A percentile compares a stretch with the other conserved stretches of the same genome.
Conservation (phyloP, 2,888 invertebrate genomes). For the Muscina levida region DNA sequence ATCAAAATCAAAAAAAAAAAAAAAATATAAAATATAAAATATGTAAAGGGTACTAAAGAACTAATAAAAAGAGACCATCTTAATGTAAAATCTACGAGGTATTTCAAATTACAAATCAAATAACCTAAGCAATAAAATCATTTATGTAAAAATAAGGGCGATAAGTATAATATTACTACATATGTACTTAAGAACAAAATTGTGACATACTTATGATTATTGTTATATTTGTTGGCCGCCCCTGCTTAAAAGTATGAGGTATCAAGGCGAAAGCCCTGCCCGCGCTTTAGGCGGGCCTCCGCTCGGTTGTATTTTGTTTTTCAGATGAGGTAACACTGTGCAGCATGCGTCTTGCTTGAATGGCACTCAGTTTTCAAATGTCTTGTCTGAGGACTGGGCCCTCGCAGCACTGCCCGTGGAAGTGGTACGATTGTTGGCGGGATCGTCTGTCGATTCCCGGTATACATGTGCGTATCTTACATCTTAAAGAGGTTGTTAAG, state of each 20-base stretch:
- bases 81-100: conserved; percentile 64
- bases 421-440: neutral
- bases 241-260: conserved; percentile 45
- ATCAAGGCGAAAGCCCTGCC: conserved; percentile 6
- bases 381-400: too few species aligned
- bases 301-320: conserved; percentile 13
- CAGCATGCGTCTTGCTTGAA: neutral
- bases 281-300: neutral
- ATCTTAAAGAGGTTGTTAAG: conserved; percentile 55
- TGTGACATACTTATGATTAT: too few species aligned
- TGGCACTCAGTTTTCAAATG: conserved; percentile 21
- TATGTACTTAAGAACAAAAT: too few species aligned
- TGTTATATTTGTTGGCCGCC: conserved; percentile 19
- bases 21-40: conserved; percentile 20
- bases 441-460: neutral
- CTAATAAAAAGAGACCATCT: conserved; percentile 60
- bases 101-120: conserved; percentile 58
- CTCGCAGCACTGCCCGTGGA: too few species aligned
- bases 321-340: conserved; percentile 56
- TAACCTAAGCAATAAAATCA: conserved; percentile 33
- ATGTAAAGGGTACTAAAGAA: neutral
- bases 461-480: conserved; percentile 16
- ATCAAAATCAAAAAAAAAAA: conserved; percentile 56
- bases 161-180: too few species aligned
- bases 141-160: neutral